phyloP scores from a whole-genome alignment of 2,797 vertebrate species.

The Arrhamphus sclerolepis region DNA sequence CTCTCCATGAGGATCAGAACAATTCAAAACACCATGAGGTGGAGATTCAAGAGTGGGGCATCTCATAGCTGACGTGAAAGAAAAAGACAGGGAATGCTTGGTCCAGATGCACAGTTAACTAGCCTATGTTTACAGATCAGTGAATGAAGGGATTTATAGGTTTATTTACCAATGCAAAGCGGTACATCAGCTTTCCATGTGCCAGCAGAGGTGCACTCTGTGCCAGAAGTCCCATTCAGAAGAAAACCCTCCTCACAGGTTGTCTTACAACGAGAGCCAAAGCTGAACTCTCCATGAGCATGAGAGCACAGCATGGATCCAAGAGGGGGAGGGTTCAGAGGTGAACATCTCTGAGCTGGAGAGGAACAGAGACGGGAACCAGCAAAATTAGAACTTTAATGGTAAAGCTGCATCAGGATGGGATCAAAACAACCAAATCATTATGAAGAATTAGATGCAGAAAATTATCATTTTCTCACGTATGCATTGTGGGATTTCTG shows the following conservation, averaged over 20 bases:
- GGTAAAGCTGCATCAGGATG: too few relatives aligned
- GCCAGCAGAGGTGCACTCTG: slow-evolving; percentile 36
- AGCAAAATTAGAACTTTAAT: too few relatives aligned
- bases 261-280: slow-evolving; percentile 54
- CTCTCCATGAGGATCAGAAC: slow-evolving; percentile 30
- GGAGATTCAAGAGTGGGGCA: slow-evolving; percentile 28
- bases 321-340: slow-evolving; percentile 7
- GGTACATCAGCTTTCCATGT: slow-evolving; percentile 16
- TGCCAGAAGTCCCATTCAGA: slow-evolving; percentile 37
- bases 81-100: not conserved
- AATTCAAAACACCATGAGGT: slow-evolving; percentile 26
- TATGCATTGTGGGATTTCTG: slow-evolving; percentile 18
- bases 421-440: too few relatives aligned
- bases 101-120: not conserved
- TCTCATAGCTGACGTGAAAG: slow-evolving; percentile 25
- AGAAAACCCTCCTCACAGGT: slow-evolving; percentile 50
- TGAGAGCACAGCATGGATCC: slow-evolving; percentile 32
- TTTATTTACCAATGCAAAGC: slow-evolving; percentile 17
- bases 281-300: slow-evolving; percentile 44
- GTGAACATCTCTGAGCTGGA: slow-evolving; percentile 40
- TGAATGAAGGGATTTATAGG: too few relatives aligned
- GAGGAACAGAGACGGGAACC: not conserved
- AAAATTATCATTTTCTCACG: slow-evolving; percentile 12
- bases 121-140: not conserved
- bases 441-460: too few relatives aligned